Base-by-base conservation (phyloP, 2,888 invertebrate genomes). In the Scaptodrosophila latifasciaeformis region DNA sequence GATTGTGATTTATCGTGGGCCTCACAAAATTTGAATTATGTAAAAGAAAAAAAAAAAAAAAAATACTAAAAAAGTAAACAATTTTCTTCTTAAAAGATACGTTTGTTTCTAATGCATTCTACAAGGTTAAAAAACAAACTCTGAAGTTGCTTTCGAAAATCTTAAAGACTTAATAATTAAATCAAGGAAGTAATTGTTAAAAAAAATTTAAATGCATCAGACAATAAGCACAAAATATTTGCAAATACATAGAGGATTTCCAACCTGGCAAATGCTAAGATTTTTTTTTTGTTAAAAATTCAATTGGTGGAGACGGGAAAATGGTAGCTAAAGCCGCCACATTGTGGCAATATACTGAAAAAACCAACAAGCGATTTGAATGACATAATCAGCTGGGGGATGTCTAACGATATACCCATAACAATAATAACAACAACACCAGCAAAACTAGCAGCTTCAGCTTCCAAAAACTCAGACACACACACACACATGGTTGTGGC, bases 341-440 rank as follows among this genome's bases (percentile, higher is more conserved):
- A 40, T 10, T 40, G 19, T 19, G 40, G 19, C 40, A 40, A 40
- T 21, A 13, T 10, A 17, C 21, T 21, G 12, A n/a, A 40, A n/a
- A 31, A 50, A 35, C 24, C 43, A 43, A 31, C 54, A 19, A 17
- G 13, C 30, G 9, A 37, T 44, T 45, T 57, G 50, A 57, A 79
- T 84, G 83, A 84, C 82, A 82, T 83, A 83, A 83, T 74, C 71
- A 65, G 60, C 62, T 65, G 62, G 30, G n/a, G n/a, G 29, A 39
- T 27, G 59, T 74, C 74, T 65, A 67, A 57, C 58, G 58, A 51
- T 29, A 30, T 12, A 29, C n/a, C 29, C 18, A 21, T 12, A 31
- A 31, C 31, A 31, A 12, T 12, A 31, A 31, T 31, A 31, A 31
- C 31, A 31, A 4, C 10, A 31, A n/a, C 31, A 31, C 2, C 31